Evolutionary conservation across 2,797 vertebrate species (phyloP), one percentile per base, ranked within the genome.

Genomic region (Poliocrania exsul): DNA sequence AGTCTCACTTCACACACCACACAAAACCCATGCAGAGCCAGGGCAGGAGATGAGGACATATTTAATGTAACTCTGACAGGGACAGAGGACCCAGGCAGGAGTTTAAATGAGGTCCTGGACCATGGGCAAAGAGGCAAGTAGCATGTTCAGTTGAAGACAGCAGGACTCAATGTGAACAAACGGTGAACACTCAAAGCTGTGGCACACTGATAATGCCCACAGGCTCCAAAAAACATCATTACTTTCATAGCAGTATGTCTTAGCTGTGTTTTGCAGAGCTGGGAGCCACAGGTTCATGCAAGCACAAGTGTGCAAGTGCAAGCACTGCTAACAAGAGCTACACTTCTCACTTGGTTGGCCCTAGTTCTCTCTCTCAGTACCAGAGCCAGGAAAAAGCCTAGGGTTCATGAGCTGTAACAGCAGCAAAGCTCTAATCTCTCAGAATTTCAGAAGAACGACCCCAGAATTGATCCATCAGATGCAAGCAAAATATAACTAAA

Each of bases 311-410:
- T 73, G n/a, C 28, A 77, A 69, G 18, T 42, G 26, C 14, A 16
- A 24, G 44, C 49, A 79, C 31, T 49, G 33, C 37, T 58, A 62
- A 85, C 16, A 8, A 60, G 37, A 67, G 23, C 46, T 53, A 49
- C 3, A 0, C 7, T 65, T 54, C 81, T 74, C 37, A 28, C 9
- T 26, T 0, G 1, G 10, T 2, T 62, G 44, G 61, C 9, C 57
- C 40, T 40, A 38, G 58, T 86, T 37, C 61, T 67, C 35, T 72
- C 26, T 56, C 57, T 17, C 25, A 67, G 29, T 49, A 51, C 28
- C 10, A 73, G 49, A 71, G 46, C 8, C 40, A 74, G 33, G 21
- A 64, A 89, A 40, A 84, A 64, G 10, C 23, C 46, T 67, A 81
- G 28, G 2, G 17, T 40, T 84, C 28, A 19, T 2, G 5, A 88